These are phyloP conservation scores for Ceyx cyanopectus DNA, from an alignment of 2,113 vertebrate species.

Conservation along the genomic window DNA sequence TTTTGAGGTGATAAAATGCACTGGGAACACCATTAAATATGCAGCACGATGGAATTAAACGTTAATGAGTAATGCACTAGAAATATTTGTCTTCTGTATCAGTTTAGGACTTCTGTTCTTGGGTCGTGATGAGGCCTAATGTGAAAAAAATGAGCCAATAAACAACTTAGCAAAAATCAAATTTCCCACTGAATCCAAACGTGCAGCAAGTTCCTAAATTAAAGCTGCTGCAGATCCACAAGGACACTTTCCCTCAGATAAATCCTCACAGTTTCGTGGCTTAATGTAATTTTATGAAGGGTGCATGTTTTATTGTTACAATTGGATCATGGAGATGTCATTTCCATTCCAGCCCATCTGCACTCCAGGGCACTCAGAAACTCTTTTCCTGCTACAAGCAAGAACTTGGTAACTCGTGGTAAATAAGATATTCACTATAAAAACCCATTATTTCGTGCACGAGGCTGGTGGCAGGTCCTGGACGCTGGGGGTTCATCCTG, in stretches of 20 bases:
- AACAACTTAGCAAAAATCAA: background rate
- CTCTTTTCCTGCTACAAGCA: background rate
- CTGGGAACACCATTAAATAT: constrained; percentile 19
- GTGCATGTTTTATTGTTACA: background rate
- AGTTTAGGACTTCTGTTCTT: constrained; percentile 38
- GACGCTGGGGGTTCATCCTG: rapidly evolving
- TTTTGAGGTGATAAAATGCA: constrained; percentile 51
- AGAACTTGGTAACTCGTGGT: background rate
- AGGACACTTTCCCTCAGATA: background rate
- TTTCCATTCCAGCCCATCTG: background rate
- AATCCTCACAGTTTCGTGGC: background rate
- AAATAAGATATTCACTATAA: background rate
- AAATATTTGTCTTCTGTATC: constrained; percentile 36
- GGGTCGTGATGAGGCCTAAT: background rate
- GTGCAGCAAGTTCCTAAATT: background rate
- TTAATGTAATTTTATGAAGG: background rate
- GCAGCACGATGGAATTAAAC: constrained; percentile 27
- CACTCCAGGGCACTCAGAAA: background rate
- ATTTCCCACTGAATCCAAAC: background rate
- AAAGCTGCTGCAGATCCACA: background rate
- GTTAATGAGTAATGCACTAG: constrained; percentile 41
- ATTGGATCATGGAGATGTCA: background rate
- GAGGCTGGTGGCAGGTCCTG: background rate
- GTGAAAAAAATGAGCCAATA: constrained; percentile 11
- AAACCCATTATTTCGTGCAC: background rate